Conservation (phyloP, 2,113 vertebrate genomes). For the Hemibagrus wyckioides region DNA sequence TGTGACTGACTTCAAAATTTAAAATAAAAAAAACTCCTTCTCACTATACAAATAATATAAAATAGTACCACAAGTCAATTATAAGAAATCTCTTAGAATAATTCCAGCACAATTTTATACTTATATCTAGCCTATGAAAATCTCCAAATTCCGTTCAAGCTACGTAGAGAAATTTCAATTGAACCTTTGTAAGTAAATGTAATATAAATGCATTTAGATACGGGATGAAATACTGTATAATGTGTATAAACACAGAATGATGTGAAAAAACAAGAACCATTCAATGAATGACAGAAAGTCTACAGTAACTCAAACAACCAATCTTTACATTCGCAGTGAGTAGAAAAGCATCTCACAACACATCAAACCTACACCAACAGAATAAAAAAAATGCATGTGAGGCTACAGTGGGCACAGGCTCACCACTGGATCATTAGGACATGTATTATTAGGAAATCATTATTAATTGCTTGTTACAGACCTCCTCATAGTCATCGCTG, state of each 20-base stretch:
- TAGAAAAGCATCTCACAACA: no score
- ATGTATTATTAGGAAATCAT: no score
- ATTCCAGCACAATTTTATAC: background rate
- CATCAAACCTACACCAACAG: background rate
- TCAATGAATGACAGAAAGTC: background rate
- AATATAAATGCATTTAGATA: background rate
- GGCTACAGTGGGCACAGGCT: background rate
- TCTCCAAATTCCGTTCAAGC: background rate
- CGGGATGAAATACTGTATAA: no score
- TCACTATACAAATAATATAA: background rate
- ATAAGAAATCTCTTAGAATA: background rate
- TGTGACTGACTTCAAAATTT: background rate
- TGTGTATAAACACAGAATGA: no score
- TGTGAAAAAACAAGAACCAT: no score
- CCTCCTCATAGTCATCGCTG: conserved; percentile 94
- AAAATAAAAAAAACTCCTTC: background rate
- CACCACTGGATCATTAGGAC: background rate
- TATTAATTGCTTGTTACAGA: conserved; percentile 60
- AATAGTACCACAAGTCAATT: background rate
- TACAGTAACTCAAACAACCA: background rate
- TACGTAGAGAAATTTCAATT: background rate
- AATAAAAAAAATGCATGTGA: background rate
- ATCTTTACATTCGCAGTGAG: background rate
- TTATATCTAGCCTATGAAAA: background rate
- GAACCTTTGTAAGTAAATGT: background rate